Conservation (phyloP, 2,113 vertebrate species). For the Macquaria ambigua region DNA sequence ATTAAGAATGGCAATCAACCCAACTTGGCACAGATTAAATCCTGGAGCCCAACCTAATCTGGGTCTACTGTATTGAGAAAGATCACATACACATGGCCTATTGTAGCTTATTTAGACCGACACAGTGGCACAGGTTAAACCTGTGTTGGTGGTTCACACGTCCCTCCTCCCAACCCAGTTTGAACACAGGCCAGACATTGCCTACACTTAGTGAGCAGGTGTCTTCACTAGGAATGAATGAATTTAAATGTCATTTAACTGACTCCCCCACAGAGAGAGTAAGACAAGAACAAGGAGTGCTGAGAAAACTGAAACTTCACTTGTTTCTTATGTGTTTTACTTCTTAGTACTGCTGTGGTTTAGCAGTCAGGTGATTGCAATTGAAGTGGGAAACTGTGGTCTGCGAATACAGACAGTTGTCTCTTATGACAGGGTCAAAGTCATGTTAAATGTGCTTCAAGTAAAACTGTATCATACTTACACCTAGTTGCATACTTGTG, state of each 20-base stretch:
- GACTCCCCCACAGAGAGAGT: neutral
- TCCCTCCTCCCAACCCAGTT: neutral
- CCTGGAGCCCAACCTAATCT: neutral
- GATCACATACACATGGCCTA: neutral
- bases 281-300: neutral
- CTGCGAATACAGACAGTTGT: neutral
- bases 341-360: neutral
- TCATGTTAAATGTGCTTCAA: neutral
- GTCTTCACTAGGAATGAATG: neutral
- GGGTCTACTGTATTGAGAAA: slow-evolving; percentile 1
- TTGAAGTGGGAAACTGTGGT: neutral
- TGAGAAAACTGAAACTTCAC: slow-evolving; percentile 1
- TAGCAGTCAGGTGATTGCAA: neutral
- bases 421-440: neutral
- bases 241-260: neutral
- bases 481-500: too few species aligned
- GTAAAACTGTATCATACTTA: neutral
- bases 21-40: slow-evolving; percentile 3
- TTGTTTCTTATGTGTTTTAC: neutral
- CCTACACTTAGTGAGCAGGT: neutral
- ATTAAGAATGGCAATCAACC: neutral
- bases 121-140: neutral
- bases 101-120: neutral
- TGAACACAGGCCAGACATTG: neutral
- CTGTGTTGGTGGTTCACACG: neutral